phyloP scores from a whole-genome alignment of 2,113 vertebrate genomes.

The Boulengeromyrus knoepffleri region DNA sequence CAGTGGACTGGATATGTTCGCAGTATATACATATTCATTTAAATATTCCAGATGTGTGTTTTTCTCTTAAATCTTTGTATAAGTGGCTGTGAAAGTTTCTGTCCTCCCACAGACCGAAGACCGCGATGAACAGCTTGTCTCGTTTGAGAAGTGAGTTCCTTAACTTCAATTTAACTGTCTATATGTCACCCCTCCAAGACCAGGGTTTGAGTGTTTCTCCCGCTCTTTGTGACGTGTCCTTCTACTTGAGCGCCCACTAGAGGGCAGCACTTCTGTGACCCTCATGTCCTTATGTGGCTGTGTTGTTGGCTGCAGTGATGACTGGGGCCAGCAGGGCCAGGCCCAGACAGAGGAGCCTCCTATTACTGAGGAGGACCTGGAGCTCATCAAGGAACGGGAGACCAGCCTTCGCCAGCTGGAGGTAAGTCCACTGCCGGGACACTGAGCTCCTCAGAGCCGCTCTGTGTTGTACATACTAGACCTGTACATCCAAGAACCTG shows the following conservation, averaged over 20 bases:
- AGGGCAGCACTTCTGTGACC: neutral
- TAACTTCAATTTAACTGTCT: neutral
- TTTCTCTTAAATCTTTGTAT: neutral
- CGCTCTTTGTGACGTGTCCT: neutral
- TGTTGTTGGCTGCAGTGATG: slow-evolving; percentile 64
- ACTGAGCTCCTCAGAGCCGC: neutral
- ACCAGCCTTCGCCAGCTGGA: slow-evolving; percentile 79
- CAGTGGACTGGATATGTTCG: neutral
- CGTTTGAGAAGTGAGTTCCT: slow-evolving; percentile 78
- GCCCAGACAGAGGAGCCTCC: slow-evolving; percentile 69
- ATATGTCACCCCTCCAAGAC: neutral
- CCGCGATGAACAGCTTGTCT: slow-evolving; percentile 79
- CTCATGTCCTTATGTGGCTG: neutral
- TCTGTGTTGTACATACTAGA: neutral
- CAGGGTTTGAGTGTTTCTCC: neutral
- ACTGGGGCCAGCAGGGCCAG: slow-evolving; percentile 72
- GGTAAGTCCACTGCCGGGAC: slow-evolving; percentile 44
- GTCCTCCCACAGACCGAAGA: slow-evolving; percentile 64
- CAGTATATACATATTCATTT: neutral
- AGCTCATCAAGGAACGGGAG: slow-evolving; percentile 80
- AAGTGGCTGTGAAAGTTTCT: neutral
- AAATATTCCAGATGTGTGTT: neutral
- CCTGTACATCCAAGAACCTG: neutral
- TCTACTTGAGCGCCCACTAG: neutral
- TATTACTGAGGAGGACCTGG: slow-evolving; percentile 79